A percentile compares a stretch with the other conserved stretches of the same genome.
Conservation (phyloP, 2,797 vertebrate genomes). For the Gallinago nigripennis region DNA sequence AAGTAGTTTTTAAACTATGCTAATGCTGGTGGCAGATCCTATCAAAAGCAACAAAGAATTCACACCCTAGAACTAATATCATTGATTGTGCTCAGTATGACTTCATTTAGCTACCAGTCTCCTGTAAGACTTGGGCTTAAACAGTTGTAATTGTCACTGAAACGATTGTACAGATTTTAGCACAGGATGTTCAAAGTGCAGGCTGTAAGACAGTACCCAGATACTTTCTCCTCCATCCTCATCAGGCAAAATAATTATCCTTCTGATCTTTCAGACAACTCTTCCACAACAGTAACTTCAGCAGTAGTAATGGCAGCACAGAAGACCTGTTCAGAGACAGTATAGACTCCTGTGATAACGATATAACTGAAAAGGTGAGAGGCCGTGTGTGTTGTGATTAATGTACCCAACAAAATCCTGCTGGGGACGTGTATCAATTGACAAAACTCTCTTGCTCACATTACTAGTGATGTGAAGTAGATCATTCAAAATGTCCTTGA, state of each 20-base stretch:
- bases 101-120: constrained; percentile 12
- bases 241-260: constrained; percentile 14
- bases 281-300: constrained; percentile 95
- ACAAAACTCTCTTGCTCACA: not conserved
- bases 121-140: not conserved
- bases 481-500: not conserved
- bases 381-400: not conserved
- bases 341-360: constrained; percentile 93
- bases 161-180: not conserved
- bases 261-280: constrained; percentile 84
- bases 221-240: not conserved
- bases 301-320: constrained; percentile 95
- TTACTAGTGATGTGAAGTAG: not conserved
- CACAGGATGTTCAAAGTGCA: not conserved
- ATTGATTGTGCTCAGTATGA: constrained; percentile 12
- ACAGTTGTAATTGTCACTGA: not conserved
- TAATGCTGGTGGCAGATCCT: not conserved
- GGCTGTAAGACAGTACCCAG: not conserved
- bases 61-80: not conserved
- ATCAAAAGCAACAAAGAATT: not conserved
- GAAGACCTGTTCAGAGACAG: constrained; percentile 96
- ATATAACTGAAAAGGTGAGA: constrained; percentile 94
- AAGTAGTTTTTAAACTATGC: not conserved
- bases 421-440: not conserved
- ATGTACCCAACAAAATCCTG: not conserved